These are phyloP conservation scores for Urosaurus nigricauda DNA, from an alignment of 2,797 vertebrate genomes.

Conservation along the genomic window DNA sequence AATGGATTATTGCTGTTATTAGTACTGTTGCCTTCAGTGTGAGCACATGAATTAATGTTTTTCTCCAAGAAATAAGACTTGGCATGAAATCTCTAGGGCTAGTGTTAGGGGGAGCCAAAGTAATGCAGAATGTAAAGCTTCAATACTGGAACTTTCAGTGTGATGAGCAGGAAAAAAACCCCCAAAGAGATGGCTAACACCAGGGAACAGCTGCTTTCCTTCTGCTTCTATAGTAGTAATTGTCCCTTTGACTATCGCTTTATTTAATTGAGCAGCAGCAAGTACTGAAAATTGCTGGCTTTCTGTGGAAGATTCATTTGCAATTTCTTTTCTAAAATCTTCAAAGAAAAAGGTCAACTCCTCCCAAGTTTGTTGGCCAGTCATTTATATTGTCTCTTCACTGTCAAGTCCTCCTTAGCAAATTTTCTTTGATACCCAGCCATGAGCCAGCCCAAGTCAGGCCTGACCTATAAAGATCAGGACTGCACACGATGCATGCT, in stretches of 20 bases:
- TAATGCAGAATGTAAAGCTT: background rate
- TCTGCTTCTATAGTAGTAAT: background rate
- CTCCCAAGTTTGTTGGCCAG: background rate
- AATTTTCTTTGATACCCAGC: background rate
- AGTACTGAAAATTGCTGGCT: constrained; percentile 39
- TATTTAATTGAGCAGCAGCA: constrained; percentile 45
- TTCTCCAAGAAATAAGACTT: background rate
- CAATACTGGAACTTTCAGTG: background rate
- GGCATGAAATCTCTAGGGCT: background rate
- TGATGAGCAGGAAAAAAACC: background rate
- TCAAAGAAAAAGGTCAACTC: background rate
- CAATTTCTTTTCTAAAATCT: background rate
- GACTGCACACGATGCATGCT: background rate
- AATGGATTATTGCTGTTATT: background rate
- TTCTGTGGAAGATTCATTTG: background rate
- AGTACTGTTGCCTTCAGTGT: background rate
- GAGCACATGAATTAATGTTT: background rate
- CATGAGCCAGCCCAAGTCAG: background rate
- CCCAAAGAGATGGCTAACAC: background rate
- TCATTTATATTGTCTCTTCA: background rate
- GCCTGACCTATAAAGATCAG: background rate
- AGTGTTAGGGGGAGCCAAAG: background rate
- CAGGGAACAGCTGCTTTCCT: constrained; percentile 25
- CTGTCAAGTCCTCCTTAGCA: background rate
- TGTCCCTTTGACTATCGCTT: constrained; percentile 17